Evolutionary conservation across 92 coral and sea anemone species (phyloP).

Genomic region (Pocillopora meandrina): DNA sequence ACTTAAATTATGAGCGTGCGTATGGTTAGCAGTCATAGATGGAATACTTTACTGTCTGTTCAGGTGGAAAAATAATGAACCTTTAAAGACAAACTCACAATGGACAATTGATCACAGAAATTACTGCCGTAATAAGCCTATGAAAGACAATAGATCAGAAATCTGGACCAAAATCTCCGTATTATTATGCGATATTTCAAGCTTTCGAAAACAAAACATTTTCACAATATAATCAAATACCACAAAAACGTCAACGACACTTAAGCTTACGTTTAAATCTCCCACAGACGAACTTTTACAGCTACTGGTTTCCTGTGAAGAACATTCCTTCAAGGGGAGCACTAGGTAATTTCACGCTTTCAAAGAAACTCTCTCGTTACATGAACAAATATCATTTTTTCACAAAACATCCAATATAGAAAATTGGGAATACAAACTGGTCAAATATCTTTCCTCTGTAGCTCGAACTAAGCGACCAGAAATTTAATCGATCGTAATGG

Average conservation of each 20-base stretch:
- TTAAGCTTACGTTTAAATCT: slow-evolving; percentile 1
- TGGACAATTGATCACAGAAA: not conserved
- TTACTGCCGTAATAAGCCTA: not conserved
- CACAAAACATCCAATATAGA: slow-evolving; percentile 2
- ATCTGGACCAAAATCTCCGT: not conserved
- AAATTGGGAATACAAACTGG: not conserved
- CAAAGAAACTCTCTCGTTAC: not conserved
- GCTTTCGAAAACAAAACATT: not conserved
- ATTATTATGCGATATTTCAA: slow-evolving; percentile 3
- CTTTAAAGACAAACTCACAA: not conserved
- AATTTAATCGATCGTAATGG: not conserved
- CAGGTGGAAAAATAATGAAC: not conserved
- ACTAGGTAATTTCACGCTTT: not conserved
- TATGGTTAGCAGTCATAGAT: too few relatives aligned
- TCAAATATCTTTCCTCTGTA: not conserved
- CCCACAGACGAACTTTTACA: slow-evolving; percentile 6
- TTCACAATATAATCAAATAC: slow-evolving; percentile 23
- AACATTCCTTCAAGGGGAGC: slow-evolving; percentile 4
- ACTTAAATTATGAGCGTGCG: too few relatives aligned
- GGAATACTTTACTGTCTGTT: too few relatives aligned
- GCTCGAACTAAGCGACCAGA: not conserved
- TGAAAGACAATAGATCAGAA: not conserved
- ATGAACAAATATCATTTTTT: not conserved
- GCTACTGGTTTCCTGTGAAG: not conserved
- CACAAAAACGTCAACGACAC: slow-evolving; percentile 28